Evolutionary conservation across 2,113 vertebrate species (phyloP), one percentile per base, ranked within the genome.

Genomic region (Lepidothrix coronata): DNA sequence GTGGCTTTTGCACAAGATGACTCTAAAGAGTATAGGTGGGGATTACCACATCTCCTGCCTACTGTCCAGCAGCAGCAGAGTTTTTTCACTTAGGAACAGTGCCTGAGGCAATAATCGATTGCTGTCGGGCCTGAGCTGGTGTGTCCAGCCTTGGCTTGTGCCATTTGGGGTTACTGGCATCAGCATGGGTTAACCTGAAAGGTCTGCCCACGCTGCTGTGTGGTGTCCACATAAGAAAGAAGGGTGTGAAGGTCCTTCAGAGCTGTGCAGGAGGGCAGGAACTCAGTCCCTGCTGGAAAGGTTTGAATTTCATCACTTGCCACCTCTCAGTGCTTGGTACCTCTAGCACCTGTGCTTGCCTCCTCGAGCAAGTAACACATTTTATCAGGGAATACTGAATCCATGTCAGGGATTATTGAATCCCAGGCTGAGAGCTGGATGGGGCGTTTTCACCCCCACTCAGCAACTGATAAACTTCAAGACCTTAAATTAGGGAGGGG

Each of bases 91-190:
- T 39, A 52, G 19, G 12, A 16, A 9, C 7, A 5, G 57, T 12
- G 35, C 21, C 22, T 27, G 41, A 14, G 19, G 24, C 46, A 63
- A 12, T 39, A 15, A 44, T 37, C 0, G 0, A 3, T 13, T 75
- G 33, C 18, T 66, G 12, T 8, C 28, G 85, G 37, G 51, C 46
- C 20, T 35, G 51, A 44, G 25, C 39, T 67, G 57, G 4, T 15
- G 2, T 13, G 33, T 39, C 35, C 74, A 88, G 57, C 44, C 66
- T 63, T 43, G 72, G 25, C 35, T 49, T 14, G n/a, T 14, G 39
- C 5, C 39, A 6, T 41, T 2, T 68, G 30, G 13, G 23, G 20
- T 33, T 22, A 14, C 15, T 37, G 58, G 15, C 4, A 4, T 35
- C 57, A 75, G 30, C 2, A 1, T 11, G 37, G 41, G 58, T 9